Evolutionary conservation across 1,140 invertebrate species (phyloP), one percentile per base, ranked within the genome.

Genomic region (Drosophila tani): DNA sequence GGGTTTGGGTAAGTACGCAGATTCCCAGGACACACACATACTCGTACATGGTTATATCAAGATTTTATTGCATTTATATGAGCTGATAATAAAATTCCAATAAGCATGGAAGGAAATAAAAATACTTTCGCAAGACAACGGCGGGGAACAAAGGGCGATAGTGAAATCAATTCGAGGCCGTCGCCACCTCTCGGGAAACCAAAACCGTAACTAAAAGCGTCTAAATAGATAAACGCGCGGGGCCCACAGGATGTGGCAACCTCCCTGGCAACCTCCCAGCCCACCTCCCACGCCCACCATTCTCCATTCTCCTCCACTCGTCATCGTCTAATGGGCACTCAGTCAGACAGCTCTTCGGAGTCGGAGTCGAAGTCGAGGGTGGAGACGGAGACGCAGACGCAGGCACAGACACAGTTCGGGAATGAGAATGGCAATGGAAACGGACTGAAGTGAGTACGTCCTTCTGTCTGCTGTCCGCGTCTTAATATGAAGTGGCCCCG

Each of bases 21-120:
- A 21, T 27, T 38, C 3, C 9, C 32, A 11, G 32, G 32, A 9
- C 24, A 8, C 32, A 40, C 29, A 38, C 47, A 49, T 62, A 27
- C 40, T 7, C n/a, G 35, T 62, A 32, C 19, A 41, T 60, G 43
- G 40, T 62, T 70, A 68, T 63, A 79, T 71, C 69, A 79, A 66
- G 50, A 67, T 86, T 86, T 87, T 88, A 87, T 90, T 67, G 84
- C 83, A 70, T 88, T 87, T 83, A 88, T 87, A 88, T 87, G 83
- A 87, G 84, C 84, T 63, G 83, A 88, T 87, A 87, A 87, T 87
- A 87, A 87, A 87, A 87, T 87, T 87, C 83, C 83, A 88, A 87
- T 87, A 87, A 83, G 83, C 83, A 88, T 68, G 73, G 68, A 88
- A 77, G 40, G 84, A 90, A 71, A 87, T 90, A 88, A 90, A 87